Evolutionary conservation across 2,888 invertebrate species (phyloP).

Genomic region (Diaphora mendica): DNA sequence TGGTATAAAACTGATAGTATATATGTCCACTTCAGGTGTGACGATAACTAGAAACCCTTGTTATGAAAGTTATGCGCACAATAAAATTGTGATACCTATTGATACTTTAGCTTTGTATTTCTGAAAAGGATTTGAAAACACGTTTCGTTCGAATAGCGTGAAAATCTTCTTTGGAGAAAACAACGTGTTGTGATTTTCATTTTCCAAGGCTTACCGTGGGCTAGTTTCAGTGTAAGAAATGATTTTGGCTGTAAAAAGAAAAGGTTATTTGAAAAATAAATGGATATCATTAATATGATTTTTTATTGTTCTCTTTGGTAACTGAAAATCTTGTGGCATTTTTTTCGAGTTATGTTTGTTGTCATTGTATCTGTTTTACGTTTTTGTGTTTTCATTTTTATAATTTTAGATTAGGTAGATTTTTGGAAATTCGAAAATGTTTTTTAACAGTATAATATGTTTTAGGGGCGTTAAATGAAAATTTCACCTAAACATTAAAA

Average conservation of each 20-base stretch:
- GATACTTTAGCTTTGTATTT: constrained; percentile 42
- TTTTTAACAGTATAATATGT: no score
- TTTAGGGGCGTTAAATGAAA: no score
- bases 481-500: no score
- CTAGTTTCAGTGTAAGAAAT: not conserved
- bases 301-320: not conserved
- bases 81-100: constrained; percentile 48
- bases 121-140: constrained; percentile 34
- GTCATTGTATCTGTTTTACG: not conserved
- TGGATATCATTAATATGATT: not conserved
- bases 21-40: constrained; percentile 38
- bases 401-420: no score
- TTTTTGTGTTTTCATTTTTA: not conserved
- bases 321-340: not conserved
- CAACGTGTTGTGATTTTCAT: constrained; percentile 17
- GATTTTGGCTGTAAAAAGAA: not conserved
- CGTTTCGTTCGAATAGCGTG: constrained; percentile 17
- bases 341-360: not conserved
- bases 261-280: not conserved
- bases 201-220: constrained; percentile 7
- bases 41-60: constrained; percentile 49
- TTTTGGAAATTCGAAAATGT: no score
- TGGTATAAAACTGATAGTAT: constrained; percentile 16
- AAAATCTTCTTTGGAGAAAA: constrained; percentile 18
- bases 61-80: constrained; percentile 45